Conservation (phyloP, 2,888 invertebrate genomes). For the Drosophila siamana region DNA sequence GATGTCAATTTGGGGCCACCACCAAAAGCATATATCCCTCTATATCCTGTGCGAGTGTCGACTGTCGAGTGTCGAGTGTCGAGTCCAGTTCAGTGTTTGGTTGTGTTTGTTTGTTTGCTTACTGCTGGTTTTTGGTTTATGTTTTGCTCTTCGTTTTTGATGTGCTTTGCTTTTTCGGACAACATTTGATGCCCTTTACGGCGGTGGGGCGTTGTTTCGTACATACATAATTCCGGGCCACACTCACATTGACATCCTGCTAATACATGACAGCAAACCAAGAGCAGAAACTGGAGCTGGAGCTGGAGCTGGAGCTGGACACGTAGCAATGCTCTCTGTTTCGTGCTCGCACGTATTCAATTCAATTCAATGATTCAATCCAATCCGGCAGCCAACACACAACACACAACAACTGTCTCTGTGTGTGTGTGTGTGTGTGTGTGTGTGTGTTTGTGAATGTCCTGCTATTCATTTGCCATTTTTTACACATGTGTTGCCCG, state of each 20-base stretch:
- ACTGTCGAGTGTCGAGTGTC: not conserved
- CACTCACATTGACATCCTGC: conserved; percentile 75
- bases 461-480: conserved; percentile 60
- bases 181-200: conserved; percentile 77
- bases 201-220: conserved; percentile 8
- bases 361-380: conserved; percentile 79
- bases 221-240: conserved; percentile 66
- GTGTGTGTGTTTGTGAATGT: conserved; percentile 26
- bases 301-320: too few species aligned
- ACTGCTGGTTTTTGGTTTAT: not conserved
- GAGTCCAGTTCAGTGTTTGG: not conserved
- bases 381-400: conserved; percentile 55
- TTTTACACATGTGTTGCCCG: conserved; percentile 45
- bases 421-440: conserved; percentile 8
- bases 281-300: conserved; percentile 15
- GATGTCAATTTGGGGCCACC: conserved; percentile 72
- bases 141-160: conserved; percentile 27
- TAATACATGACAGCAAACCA: conserved; percentile 64
- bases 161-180: conserved; percentile 63
- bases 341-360: conserved; percentile 78
- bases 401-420: conserved; percentile 23
- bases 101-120: conserved; percentile 13
- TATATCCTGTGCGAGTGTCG: not conserved
- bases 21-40: too few species aligned
- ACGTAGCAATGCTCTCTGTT: conserved; percentile 59